Conservation (phyloP, 2,888 invertebrate species). For the Trichogramma dendrolimi region DNA sequence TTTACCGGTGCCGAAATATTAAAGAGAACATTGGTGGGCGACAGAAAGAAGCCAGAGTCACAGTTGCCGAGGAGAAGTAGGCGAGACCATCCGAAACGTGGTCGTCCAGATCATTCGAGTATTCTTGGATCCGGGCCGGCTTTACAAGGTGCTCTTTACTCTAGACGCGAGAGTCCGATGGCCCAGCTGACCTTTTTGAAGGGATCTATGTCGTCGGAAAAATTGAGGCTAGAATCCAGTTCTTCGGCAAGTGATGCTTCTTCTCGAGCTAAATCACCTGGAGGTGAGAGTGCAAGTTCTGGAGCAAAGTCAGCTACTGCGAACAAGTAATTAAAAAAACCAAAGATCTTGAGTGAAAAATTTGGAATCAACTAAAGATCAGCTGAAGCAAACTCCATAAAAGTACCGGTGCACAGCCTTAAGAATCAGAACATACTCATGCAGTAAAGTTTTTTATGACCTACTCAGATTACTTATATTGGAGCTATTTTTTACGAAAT, state of each 20-base stretch:
- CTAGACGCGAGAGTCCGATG: conserved; percentile 70
- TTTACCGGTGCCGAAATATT: conserved; percentile 66
- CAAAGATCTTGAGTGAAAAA: too few relatives aligned
- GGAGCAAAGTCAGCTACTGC: background rate
- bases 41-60: conserved; percentile 37
- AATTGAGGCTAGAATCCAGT: conserved; percentile 27
- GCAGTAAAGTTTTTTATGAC: too few relatives aligned
- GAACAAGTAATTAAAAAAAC: too few relatives aligned
- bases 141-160: conserved; percentile 61
- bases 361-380: too few relatives aligned
- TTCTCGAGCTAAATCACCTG: conserved; percentile 31
- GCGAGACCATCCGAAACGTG: background rate
- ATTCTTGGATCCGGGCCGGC: conserved; percentile 51
- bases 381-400: too few relatives aligned
- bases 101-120: background rate
- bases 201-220: conserved; percentile 48
- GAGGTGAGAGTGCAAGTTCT: background rate
- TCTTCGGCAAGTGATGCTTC: conserved; percentile 33
- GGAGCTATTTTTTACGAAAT: too few relatives aligned
- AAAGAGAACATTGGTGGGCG: conserved; percentile 61
- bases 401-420: too few relatives aligned
- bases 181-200: conserved; percentile 73
- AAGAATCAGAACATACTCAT: too few relatives aligned
- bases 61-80: conserved; percentile 33
- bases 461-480: too few relatives aligned